Percentiles rank a stretch among this genome's conserved stretches.
Conservation (phyloP, 2,113 vertebrate genomes). For the Taurulus bubalis region DNA sequence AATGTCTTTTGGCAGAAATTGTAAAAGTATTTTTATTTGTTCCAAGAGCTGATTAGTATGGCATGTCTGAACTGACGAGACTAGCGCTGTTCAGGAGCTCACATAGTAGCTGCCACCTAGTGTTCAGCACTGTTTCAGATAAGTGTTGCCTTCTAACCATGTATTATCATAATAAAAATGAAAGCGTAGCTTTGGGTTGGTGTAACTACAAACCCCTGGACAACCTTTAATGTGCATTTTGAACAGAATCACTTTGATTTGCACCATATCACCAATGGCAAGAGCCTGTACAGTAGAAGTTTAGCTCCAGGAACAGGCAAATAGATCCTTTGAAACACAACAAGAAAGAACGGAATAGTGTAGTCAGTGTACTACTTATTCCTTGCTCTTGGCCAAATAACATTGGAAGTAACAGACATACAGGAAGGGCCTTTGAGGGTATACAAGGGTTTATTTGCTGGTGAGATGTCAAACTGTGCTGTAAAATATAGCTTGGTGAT, state of each 20-base stretch:
- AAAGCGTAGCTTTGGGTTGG: constrained; percentile 4
- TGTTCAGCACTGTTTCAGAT: constrained; percentile 1
- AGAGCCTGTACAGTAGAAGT: constrained; percentile 10
- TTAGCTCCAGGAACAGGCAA: constrained; percentile 37
- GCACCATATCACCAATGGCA: constrained; percentile 14
- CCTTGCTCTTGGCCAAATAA: constrained; percentile 55
- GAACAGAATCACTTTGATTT: constrained; percentile 43
- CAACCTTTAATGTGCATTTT: constrained; percentile 21
- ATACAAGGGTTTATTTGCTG: constrained; percentile 61
- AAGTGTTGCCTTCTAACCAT: not conserved
- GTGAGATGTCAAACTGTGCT: constrained; percentile 64
- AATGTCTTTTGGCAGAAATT: constrained; percentile 13
- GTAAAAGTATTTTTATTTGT: constrained; percentile 5
- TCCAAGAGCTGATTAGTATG: constrained; percentile 6
- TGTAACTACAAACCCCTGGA: not conserved
- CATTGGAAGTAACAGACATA: constrained; percentile 55
- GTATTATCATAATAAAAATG: constrained; percentile 3
- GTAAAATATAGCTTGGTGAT: constrained; percentile 61
- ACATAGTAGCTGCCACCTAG: constrained; percentile 3
- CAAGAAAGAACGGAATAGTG: constrained; percentile 16
- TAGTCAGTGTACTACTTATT: constrained; percentile 18
- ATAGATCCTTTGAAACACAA: constrained; percentile 53
- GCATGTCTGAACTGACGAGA: constrained; percentile 10
- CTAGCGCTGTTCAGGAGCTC: no score
- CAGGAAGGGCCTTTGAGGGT: constrained; percentile 41